These are phyloP conservation scores for Brachypodius melanocephalos DNA, from an alignment of 2,113 vertebrate species.

Conservation along the genomic window DNA sequence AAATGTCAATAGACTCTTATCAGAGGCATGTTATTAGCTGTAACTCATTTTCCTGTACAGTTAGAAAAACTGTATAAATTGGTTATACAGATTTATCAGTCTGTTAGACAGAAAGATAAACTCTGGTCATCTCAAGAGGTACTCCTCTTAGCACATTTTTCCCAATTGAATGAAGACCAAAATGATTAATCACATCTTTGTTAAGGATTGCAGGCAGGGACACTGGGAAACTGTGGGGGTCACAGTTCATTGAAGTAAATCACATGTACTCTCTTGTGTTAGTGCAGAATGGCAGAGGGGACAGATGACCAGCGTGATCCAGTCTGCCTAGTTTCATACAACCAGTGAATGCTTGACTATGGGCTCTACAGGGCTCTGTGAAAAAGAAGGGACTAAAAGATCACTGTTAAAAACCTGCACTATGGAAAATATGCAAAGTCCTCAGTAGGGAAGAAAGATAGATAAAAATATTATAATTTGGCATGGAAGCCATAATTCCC, in stretches of 20 bases:
- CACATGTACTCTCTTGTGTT: background rate
- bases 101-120: background rate
- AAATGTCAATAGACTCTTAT: conserved; percentile 46
- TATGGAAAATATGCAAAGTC: background rate
- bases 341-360: background rate
- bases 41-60: background rate
- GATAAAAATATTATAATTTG: background rate
- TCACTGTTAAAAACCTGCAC: background rate
- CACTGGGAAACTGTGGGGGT: background rate
- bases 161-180: background rate
- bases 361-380: background rate
- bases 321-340: background rate
- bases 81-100: background rate
- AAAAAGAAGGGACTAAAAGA: background rate
- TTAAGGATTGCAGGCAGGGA: background rate
- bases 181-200: conserved; percentile 3
- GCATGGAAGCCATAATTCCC: background rate
- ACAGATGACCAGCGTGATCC: background rate
- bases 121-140: background rate
- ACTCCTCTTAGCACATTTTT: background rate
- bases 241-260: conserved; percentile 5
- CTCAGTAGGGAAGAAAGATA: background rate
- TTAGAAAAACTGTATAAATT: background rate
- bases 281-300: background rate
- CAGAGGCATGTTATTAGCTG: background rate